Evolutionary conservation across 2,888 invertebrate species (phyloP).

Genomic region (Drosophila putrida): DNA sequence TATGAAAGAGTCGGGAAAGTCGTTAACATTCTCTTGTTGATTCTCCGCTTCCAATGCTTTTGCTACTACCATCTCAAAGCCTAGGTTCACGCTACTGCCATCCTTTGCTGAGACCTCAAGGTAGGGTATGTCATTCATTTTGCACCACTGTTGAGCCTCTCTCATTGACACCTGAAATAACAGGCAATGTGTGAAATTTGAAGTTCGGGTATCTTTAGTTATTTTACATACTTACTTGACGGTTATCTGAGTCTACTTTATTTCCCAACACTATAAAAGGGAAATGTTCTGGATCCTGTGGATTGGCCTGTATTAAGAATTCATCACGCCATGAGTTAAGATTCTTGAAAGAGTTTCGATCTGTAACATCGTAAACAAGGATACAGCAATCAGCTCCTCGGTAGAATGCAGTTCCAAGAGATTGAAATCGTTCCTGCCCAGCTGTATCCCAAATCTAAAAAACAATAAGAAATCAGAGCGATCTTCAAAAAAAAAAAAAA

Average conservation of each 20-base stretch:
- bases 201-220: too few relatives aligned
- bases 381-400: slow-evolving; percentile 99
- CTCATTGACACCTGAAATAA: background rate
- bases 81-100: slow-evolving; percentile 99
- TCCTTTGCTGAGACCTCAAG: slow-evolving; percentile 99
- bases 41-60: slow-evolving; percentile 95
- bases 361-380: slow-evolving; percentile 98
- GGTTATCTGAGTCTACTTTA: slow-evolving; percentile 96
- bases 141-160: slow-evolving; percentile 98
- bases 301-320: slow-evolving; percentile 97
- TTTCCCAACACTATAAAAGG: slow-evolving; percentile 99
- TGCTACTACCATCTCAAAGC: slow-evolving; percentile 99
- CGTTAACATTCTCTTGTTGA: slow-evolving; percentile 63
- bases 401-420: slow-evolving; percentile 98
- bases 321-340: slow-evolving; percentile 99
- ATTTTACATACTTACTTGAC: slow-evolving; percentile 86
- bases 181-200: slow-evolving; percentile 1
- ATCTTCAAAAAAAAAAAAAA: too few relatives aligned
- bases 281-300: slow-evolving; percentile 98
- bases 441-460: slow-evolving; percentile 99
- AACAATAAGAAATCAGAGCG: background rate
- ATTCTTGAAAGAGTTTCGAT: slow-evolving; percentile 98
- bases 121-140: slow-evolving; percentile 98
- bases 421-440: slow-evolving; percentile 99
- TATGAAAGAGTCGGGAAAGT: background rate